Conservation (phyloP, 1,140 invertebrate genomes). For the Lasioglossum baleicum region DNA sequence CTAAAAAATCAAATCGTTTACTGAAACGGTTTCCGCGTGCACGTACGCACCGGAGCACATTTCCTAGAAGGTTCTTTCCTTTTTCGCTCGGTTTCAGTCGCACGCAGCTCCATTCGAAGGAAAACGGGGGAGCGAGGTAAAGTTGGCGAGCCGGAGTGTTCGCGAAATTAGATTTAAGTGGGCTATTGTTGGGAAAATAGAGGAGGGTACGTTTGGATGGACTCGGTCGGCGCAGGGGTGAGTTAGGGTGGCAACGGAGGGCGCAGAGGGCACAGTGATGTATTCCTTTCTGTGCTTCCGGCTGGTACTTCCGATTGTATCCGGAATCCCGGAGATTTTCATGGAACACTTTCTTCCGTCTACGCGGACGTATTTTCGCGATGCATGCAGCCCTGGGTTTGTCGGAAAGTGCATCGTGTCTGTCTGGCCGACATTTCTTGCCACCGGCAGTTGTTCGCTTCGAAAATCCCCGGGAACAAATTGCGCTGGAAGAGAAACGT, state of each 20-base stretch:
- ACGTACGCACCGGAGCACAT: neutral
- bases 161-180: constrained; percentile 68
- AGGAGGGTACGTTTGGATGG: constrained; percentile 35
- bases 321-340: constrained; percentile 38
- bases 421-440: constrained; percentile 42
- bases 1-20: too few species aligned
- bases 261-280: constrained; percentile 46
- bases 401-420: constrained; percentile 44
- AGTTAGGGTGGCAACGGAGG: neutral
- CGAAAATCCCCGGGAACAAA: constrained; percentile 47
- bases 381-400: constrained; percentile 11
- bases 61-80: neutral
- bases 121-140: constrained; percentile 17
- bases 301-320: constrained; percentile 42
- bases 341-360: constrained; percentile 38
- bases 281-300: constrained; percentile 55
- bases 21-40: neutral
- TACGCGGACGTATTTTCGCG: constrained; percentile 4
- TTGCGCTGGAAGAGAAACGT: constrained; percentile 36
- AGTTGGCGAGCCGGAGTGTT: constrained; percentile 49
- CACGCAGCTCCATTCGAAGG: neutral
- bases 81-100: constrained; percentile 1
- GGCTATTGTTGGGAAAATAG: constrained; percentile 58
- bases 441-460: constrained; percentile 45
- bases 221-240: neutral